Evolutionary conservation across 2,113 vertebrate species (phyloP), one percentile per base, ranked within the genome.

Genomic region (Illadopsis cleaveri): DNA sequence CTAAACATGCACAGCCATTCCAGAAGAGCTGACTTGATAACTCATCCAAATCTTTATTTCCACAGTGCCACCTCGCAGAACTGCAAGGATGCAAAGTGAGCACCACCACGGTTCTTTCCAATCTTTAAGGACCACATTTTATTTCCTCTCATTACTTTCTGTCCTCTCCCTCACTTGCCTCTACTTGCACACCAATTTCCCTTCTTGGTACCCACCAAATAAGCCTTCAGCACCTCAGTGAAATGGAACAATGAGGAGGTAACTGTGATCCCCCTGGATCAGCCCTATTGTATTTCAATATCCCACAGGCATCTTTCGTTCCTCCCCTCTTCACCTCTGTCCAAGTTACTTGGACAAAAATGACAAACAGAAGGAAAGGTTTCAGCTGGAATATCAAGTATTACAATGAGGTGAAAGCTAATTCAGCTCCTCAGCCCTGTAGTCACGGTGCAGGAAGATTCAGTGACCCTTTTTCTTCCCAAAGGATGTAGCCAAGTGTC

Each of bases 81-180:
- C 5, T 47, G 68, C 27, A 77, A 53, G 12, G 64, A 40, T 35
- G 33, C 20, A 38, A 47, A 23, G 27, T 6, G 17, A 56, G 33
- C 1, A 25, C 17, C 47, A 50, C 42, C 21, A 10, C 0, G 1
- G n/a, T 3, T 31, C 54, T 37, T 75, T 12, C 40, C 42, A 21
- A 5, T 11, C 28, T 64, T 44, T 17, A 6, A 71, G 51, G 57
- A 58, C 3, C 33, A 45, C 5, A 19, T 42, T 69, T 51, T 25
- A 23, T 30, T 35, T 87, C 17, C 25, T 40, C 23, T 60, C 44
- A 24, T 51, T 86, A 21, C 18, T 21, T 47, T 33, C 11, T 27
- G 31, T 37, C 14, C 11, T 57, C 16, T 76, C 35, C 30, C 42
- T 82, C 51, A 33, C 23, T 15, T 27, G 40, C 2, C 45, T 35